Percentiles rank a stretch among this genome's conserved stretches.
Evolutionary conservation across 2,888 invertebrate genomes (phyloP).

Genomic region (Erannis defoliaria): DNA sequence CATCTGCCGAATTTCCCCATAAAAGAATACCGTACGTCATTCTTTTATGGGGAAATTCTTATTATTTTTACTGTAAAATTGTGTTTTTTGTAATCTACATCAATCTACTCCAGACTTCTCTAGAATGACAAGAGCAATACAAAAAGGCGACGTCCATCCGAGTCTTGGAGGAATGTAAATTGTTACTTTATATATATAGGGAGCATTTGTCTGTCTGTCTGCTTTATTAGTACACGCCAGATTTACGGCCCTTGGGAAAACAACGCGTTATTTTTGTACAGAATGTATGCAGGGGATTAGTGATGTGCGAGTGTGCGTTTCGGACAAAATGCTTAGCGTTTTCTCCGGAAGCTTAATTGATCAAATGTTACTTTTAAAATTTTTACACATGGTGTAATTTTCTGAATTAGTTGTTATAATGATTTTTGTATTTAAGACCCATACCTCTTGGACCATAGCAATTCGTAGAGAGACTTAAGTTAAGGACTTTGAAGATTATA

Average conservation of each 20-base stretch:
- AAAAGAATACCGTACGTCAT: no score
- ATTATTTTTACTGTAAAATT: no score
- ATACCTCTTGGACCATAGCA: no score
- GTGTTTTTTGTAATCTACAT: no score
- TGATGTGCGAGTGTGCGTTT: not conserved
- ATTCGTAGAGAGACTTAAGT: no score
- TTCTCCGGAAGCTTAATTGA: not conserved
- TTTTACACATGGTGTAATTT: no score
- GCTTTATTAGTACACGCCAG: conserved; percentile 71
- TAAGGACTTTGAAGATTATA: no score
- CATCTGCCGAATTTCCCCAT: no score
- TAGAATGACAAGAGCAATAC: conserved; percentile 29
- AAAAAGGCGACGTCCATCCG: conserved; percentile 40
- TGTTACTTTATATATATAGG: conserved; percentile 63
- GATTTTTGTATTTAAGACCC: no score
- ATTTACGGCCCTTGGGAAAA: conserved; percentile 69
- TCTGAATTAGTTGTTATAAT: not conserved
- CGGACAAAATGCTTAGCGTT: not conserved
- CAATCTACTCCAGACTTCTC: conserved; percentile 11
- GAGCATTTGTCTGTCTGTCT: conserved; percentile 76
- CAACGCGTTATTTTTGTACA: conserved; percentile 58
- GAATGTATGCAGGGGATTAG: conserved; percentile 15
- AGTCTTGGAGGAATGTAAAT: conserved; percentile 69
- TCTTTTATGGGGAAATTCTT: no score
- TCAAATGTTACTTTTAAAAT: not conserved